A percentile compares a stretch with the other conserved stretches of the same genome.
Conservation (phyloP, 2,113 vertebrate species). For the Telmatochromis sp. region DNA sequence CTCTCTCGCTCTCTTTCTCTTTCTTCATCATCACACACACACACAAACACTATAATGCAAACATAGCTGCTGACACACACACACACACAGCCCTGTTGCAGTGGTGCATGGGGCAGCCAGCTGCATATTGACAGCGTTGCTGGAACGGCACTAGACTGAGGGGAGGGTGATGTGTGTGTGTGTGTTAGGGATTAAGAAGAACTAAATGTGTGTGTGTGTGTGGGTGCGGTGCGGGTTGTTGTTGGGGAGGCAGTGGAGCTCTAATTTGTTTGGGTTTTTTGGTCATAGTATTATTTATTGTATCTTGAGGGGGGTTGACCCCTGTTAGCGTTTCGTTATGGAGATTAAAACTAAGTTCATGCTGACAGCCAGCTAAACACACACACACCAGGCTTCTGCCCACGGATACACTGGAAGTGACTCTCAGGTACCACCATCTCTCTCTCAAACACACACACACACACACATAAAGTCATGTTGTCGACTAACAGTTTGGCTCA, state of each 20-base stretch:
- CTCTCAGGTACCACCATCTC: not conserved
- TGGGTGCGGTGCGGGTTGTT: not conserved
- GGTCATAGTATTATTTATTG: not conserved
- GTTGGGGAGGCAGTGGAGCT: not conserved
- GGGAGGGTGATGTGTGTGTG: not conserved
- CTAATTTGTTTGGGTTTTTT: not conserved
- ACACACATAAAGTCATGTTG: not conserved
- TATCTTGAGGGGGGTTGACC: constrained; percentile 3
- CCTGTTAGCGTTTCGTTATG: not conserved
- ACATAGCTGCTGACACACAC: constrained; percentile 12
- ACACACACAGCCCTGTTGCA: constrained; percentile 30
- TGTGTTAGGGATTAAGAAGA: not conserved
- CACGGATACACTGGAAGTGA: constrained; percentile 14
- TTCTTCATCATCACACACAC: constrained; percentile 10
- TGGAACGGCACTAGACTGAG: constrained; percentile 31
- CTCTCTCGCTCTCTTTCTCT: constrained; percentile 19
- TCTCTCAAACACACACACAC: not conserved
- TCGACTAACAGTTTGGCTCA: not conserved
- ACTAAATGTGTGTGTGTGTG: not conserved
- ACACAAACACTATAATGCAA: constrained; percentile 18
- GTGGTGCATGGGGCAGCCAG: constrained; percentile 25
- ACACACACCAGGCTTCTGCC: not conserved
- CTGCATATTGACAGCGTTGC: constrained; percentile 32
- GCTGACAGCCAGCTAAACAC: not conserved
- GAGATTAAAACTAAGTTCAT: constrained; percentile 12